Evolutionary conservation across 1,140 invertebrate genomes (phyloP), one percentile per base, ranked within the genome.

Genomic region (Zaprionus africanus): DNA sequence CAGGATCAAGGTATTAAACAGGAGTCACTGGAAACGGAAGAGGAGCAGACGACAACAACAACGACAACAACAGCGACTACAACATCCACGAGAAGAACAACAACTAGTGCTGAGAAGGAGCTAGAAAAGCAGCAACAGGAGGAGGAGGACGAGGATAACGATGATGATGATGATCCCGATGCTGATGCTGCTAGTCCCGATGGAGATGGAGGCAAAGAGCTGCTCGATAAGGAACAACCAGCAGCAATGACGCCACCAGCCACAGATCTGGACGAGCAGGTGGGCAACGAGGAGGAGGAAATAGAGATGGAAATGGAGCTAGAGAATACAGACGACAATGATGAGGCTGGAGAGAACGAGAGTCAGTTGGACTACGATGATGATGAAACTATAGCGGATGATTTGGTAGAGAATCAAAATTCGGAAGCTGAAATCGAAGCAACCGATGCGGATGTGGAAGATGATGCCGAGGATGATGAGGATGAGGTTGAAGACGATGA

Each of bases 381-480:
- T 22, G 65, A 92, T 71, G 31, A 76, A n/a, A 74, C 71, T 38
- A 69, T 91, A 70, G 83, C 75, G 19, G 85, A 90, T 63, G 85
- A 90, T 63, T 87, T 73, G n/a, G 74, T 86, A 13, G 85, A 81
- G 34, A 81, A 85, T n/a, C 58, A 62, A 6, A 90, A 87, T 53
- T 81, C 73, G 60, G 86, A 92, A 28, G 81, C 68, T 9, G 90
- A 84, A 34, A 84, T 82, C 2, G 90, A 91, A 51, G 85, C 81
- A 24, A 90, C 87, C 24, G 90, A 91, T 81, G 90, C 88, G 5
- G 91, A 92, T 67, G 78, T 81, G 15, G 90, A 82, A 41, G 84
- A 87, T 46, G 82, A 71, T 7, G 79, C 78, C 4, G 81, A 68
- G 11, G 74, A 71, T 19, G 79, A 68, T 19, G 69, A 34, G 26